phyloP scores from a whole-genome alignment of 2,113 vertebrate species.

The Psophia crepitans region DNA sequence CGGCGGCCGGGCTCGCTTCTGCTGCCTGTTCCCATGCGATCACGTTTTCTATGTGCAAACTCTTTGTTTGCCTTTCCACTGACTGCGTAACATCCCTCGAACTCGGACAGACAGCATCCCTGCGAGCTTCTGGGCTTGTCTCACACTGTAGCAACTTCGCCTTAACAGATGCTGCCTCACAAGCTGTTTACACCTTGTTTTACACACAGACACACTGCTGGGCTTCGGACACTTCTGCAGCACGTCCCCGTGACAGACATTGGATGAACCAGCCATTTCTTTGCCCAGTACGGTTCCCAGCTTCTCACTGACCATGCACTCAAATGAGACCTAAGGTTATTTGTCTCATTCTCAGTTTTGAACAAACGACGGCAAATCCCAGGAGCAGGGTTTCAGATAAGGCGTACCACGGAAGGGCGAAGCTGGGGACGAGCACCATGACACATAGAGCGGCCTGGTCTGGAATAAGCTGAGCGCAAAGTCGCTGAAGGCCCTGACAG shows the following conservation, averaged over 20 bases:
- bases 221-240: not conserved
- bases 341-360: not conserved
- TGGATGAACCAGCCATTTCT: not conserved
- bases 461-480: not conserved
- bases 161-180: not conserved
- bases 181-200: not conserved
- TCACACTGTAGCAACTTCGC: not conserved
- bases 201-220: not conserved
- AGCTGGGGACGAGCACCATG: not conserved
- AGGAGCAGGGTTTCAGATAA: not conserved
- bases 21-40: not conserved
- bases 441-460: not conserved
- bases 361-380: not conserved
- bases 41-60: not conserved
- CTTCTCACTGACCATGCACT: not conserved
- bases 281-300: not conserved
- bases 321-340: not conserved
- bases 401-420: not conserved
- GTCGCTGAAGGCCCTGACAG: not conserved
- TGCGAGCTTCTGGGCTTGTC: not conserved
- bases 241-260: not conserved
- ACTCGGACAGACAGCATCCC: not conserved
- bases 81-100: not conserved
- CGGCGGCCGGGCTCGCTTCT: rapidly evolving
- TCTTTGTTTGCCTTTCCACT: not conserved